phyloP scores from a whole-genome alignment of 2,113 vertebrate genomes.

The Ageneiosus marmoratus region DNA sequence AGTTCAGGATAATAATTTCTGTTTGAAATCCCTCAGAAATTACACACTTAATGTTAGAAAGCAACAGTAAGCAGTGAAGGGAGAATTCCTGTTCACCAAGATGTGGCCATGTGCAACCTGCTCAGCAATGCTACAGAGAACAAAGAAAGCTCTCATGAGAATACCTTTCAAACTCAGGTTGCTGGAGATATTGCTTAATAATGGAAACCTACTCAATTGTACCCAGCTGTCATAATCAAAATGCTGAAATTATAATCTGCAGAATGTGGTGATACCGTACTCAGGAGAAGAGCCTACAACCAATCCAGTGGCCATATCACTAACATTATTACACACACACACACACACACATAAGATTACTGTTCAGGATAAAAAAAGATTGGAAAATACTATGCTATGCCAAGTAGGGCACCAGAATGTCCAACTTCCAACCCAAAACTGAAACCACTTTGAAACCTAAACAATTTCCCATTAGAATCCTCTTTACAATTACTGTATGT shows the following conservation, averaged over 20 bases:
- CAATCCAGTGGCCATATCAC: not conserved
- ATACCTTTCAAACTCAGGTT: not conserved
- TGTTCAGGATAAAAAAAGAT: not conserved
- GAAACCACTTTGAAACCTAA: not conserved
- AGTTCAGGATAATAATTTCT: not conserved
- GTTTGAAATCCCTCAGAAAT: too few relatives aligned
- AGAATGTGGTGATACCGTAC: not conserved
- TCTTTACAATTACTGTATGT: not conserved
- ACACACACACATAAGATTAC: not conserved
- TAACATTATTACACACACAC: not conserved
- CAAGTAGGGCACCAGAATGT: not conserved
- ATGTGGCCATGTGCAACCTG: not conserved
- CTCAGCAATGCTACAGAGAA: not conserved
- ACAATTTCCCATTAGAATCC: too few relatives aligned
- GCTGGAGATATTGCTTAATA: not conserved
- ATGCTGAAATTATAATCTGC: not conserved
- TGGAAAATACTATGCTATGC: not conserved
- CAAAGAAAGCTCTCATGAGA: not conserved
- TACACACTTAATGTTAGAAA: too few relatives aligned
- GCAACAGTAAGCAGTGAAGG: not conserved
- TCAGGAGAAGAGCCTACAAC: not conserved
- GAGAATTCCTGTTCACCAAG: not conserved
- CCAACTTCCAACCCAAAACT: not conserved
- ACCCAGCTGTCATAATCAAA: not conserved
- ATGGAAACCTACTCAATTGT: not conserved